Evolutionary conservation across 2,888 invertebrate species (phyloP).

Genomic region (Lasiommata megera): DNA sequence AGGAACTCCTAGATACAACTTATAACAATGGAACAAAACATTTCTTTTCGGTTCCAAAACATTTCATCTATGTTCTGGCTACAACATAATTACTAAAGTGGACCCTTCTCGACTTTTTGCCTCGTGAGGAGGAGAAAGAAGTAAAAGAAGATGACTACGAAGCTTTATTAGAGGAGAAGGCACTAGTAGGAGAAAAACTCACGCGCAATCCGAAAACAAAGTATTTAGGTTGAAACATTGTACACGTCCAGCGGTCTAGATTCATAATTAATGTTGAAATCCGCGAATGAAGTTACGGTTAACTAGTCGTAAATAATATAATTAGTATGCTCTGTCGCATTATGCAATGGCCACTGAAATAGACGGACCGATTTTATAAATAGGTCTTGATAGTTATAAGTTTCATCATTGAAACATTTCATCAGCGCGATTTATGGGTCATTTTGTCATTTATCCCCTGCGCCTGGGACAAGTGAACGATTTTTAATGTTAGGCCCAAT

Average conservation of each 20-base stretch:
- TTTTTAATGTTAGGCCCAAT: not conserved
- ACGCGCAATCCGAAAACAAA: not conserved
- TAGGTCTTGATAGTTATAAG: slow-evolving; percentile 39
- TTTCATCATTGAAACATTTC: slow-evolving; percentile 36
- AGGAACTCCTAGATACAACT: too few relatives aligned
- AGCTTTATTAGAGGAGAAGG: too few relatives aligned
- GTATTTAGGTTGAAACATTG: slow-evolving; percentile 10
- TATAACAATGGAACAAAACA: too few relatives aligned
- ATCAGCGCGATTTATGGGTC: slow-evolving; percentile 30
- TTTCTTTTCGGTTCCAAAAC: too few relatives aligned
- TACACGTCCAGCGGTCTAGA: not conserved
- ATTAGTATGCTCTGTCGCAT: slow-evolving; percentile 49
- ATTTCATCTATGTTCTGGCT: too few relatives aligned
- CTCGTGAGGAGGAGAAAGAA: too few relatives aligned
- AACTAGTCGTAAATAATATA: slow-evolving; percentile 49
- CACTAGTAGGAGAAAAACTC: not conserved
- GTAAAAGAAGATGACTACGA: too few relatives aligned
- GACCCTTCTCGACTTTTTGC: too few relatives aligned
- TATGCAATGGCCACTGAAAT: slow-evolving; percentile 44
- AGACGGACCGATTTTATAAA: slow-evolving; percentile 37
- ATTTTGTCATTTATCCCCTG: slow-evolving; percentile 18
- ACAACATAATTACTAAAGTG: too few relatives aligned
- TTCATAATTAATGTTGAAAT: slow-evolving; percentile 12
- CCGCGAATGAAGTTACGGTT: slow-evolving; percentile 32
- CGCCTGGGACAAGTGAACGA: not conserved